Conservation (phyloP, 2,888 invertebrate genomes). For the Xestia c-nigrum region DNA sequence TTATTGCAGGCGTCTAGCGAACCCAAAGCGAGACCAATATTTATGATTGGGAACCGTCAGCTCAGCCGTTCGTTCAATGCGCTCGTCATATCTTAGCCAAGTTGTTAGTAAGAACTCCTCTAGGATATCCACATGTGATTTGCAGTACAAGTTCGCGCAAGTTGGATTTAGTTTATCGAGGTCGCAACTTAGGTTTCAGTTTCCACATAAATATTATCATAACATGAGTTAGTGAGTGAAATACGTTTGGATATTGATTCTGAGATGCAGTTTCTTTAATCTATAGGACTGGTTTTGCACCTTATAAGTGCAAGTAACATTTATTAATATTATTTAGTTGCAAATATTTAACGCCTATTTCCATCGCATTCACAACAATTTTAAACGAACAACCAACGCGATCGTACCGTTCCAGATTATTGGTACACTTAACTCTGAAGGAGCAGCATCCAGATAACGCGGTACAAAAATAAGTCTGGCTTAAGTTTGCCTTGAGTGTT, state of each 20-base stretch:
- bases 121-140: conserved; percentile 46
- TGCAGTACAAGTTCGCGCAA: conserved; percentile 45
- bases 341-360: conserved; percentile 10
- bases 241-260: conserved; percentile 10
- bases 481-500: conserved; percentile 72
- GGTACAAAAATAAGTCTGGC: conserved; percentile 73
- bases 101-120: conserved; percentile 49
- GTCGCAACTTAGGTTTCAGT: conserved; percentile 44
- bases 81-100: conserved; percentile 63
- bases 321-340: neutral
- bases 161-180: conserved; percentile 48
- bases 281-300: neutral
- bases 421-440: conserved; percentile 73
- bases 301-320: too few species aligned
- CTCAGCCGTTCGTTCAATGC: conserved; percentile 55
- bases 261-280: neutral
- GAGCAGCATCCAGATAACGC: conserved; percentile 70
- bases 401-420: conserved; percentile 52
- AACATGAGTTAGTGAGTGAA: conserved; percentile 40
- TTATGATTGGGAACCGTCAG: conserved; percentile 64
- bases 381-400: conserved; percentile 24
- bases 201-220: conserved; percentile 41
- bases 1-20: conserved; percentile 69
- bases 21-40: conserved; percentile 66
- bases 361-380: conserved; percentile 18